These are phyloP conservation scores for Taxidea taxus DNA, from an alignment of 2,113 vertebrate species.

Conservation along the genomic window DNA sequence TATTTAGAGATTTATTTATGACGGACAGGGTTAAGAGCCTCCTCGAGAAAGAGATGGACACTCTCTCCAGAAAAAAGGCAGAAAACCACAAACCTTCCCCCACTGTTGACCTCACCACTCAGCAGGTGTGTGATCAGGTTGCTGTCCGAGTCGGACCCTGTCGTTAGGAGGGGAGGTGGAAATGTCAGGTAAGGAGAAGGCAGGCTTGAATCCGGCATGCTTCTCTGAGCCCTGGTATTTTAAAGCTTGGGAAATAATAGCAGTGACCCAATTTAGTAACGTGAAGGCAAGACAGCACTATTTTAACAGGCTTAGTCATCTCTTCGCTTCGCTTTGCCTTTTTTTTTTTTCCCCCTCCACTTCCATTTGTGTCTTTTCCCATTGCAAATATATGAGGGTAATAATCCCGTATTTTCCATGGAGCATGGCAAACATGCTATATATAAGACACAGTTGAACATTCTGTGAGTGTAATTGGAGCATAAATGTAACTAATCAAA, in stretches of 20 bases:
- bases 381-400: constrained; percentile 63
- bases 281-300: constrained; percentile 7
- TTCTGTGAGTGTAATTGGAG: constrained; percentile 70
- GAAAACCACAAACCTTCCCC: neutral
- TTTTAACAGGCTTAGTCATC: constrained; percentile 67
- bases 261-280: constrained; percentile 62
- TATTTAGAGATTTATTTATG: neutral
- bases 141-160: neutral
- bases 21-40: neutral
- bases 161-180: neutral
- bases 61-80: neutral
- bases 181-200: neutral
- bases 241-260: constrained; percentile 55
- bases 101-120: neutral
- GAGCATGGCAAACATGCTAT: constrained; percentile 59
- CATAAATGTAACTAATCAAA: constrained; percentile 77
- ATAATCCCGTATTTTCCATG: constrained; percentile 68
- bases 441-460: constrained; percentile 71
- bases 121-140: neutral
- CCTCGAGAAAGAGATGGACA: neutral
- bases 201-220: neutral
- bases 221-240: constrained; percentile 11
- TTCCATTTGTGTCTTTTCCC: constrained; percentile 70
- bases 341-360: neutral
- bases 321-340: constrained; percentile 49